Conservation (phyloP, 2,888 invertebrate species). For the Therioaphis trifolii region DNA sequence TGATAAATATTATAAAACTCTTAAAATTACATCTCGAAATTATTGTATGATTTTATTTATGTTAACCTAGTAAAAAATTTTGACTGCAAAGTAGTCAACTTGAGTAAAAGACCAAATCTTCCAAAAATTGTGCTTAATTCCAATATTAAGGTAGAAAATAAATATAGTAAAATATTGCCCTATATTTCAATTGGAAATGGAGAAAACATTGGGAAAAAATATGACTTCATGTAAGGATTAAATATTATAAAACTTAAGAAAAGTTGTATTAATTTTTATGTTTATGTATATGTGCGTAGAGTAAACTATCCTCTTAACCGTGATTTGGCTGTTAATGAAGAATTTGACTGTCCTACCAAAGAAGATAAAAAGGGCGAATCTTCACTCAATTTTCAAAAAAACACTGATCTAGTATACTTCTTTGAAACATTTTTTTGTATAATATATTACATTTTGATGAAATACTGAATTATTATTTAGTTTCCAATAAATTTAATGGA, state of each 20-base stretch:
- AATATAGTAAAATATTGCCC: constrained; percentile 28
- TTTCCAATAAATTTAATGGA: constrained; percentile 23
- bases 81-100: constrained; percentile 37
- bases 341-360: constrained; percentile 44
- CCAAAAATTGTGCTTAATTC: constrained; percentile 48
- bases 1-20: too few relatives aligned
- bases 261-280: neutral
- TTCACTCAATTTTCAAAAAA: constrained; percentile 16
- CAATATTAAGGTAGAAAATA: constrained; percentile 46
- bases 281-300: neutral
- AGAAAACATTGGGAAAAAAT: constrained; percentile 57
- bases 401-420: constrained; percentile 14
- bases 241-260: neutral
- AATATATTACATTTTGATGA: neutral
- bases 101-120: neutral
- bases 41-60: neutral
- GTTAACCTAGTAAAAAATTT: constrained; percentile 15
- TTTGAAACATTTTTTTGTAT: neutral
- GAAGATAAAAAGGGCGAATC: neutral
- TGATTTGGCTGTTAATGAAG: constrained; percentile 44
- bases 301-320: constrained; percentile 35
- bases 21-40: neutral
- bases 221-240: constrained; percentile 47
- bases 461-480: constrained; percentile 18
- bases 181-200: constrained; percentile 46